Evolutionary conservation across 2,797 vertebrate genomes (phyloP).

Genomic region (Harpagifer antarcticus): DNA sequence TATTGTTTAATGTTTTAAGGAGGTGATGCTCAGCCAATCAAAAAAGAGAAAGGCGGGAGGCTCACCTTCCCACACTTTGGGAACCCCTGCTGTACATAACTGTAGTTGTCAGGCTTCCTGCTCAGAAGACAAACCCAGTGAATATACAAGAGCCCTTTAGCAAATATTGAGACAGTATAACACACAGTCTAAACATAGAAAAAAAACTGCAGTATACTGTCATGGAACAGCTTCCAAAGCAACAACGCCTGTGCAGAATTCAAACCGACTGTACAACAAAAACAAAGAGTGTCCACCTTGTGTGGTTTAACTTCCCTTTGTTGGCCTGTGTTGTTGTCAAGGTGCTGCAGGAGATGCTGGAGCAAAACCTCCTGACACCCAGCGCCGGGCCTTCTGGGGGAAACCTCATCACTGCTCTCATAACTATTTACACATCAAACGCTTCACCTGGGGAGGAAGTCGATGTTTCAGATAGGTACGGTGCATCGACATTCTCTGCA

Average conservation of each 20-base stretch:
- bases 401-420: slow-evolving; percentile 36
- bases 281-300: slow-evolving; percentile 42
- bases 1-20: too few species aligned
- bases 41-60: too few species aligned
- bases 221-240: slow-evolving; percentile 17
- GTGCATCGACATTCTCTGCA: slow-evolving; percentile 33
- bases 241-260: slow-evolving; percentile 17
- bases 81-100: too few species aligned
- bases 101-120: not conserved
- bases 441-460: slow-evolving; percentile 46
- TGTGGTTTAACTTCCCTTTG: slow-evolving; percentile 24
- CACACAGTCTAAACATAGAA: not conserved
- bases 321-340: slow-evolving; percentile 62
- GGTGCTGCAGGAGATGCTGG: slow-evolving; percentile 29
- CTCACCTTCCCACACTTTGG: too few species aligned
- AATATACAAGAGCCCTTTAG: slow-evolving; percentile 23
- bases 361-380: slow-evolving; percentile 51
- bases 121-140: slow-evolving; percentile 7
- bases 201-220: not conserved
- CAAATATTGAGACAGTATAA: slow-evolving; percentile 26
- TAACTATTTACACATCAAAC: slow-evolving; percentile 62
- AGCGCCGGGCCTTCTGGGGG: not conserved
- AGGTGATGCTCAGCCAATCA: too few species aligned
- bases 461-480: slow-evolving; percentile 27
- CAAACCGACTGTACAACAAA: slow-evolving; percentile 22